Conservation (phyloP, 1,140 invertebrate species). For the Venustaconcha ellipsiformis region DNA sequence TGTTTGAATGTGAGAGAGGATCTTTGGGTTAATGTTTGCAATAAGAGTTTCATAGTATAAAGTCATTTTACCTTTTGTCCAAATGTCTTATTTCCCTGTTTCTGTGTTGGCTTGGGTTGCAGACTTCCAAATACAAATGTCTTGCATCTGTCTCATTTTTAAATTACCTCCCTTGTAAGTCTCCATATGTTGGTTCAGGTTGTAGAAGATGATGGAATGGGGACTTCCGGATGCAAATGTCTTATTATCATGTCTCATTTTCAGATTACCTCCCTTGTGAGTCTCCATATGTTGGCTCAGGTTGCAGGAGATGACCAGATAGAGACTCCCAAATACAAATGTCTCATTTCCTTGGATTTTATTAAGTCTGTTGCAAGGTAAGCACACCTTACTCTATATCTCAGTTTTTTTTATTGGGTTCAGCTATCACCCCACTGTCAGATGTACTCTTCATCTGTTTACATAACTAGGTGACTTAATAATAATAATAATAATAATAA, state of each 20-base stretch:
- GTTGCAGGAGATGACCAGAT: conserved; percentile 66
- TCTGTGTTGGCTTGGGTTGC: too few relatives aligned
- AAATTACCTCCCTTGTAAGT: conserved; percentile 69
- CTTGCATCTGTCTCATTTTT: conserved; percentile 6
- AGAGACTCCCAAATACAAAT: conserved; percentile 70
- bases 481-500: neutral
- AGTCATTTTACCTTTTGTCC: too few relatives aligned
- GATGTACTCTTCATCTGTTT: neutral
- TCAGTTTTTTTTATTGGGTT: neutral
- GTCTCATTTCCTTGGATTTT: conserved; percentile 68
- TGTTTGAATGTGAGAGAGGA: too few relatives aligned
- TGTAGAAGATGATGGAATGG: conserved; percentile 65
- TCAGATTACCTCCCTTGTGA: conserved; percentile 69
- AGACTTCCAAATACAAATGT: too few relatives aligned
- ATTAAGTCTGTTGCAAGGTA: conserved; percentile 68
- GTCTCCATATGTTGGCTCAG: conserved; percentile 66
- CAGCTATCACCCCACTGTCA: neutral
- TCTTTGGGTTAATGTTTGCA: too few relatives aligned
- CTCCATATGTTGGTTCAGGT: conserved; percentile 67
- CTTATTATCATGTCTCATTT: conserved; percentile 46
- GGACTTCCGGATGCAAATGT: conserved; percentile 71
- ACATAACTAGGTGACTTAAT: neutral
- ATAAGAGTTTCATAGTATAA: too few relatives aligned
- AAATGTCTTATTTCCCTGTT: too few relatives aligned
- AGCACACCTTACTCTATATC: conserved; percentile 2